A percentile compares a stretch with the other conserved stretches of the same genome.
Evolutionary conservation across 1,140 invertebrate species (phyloP).

Genomic region (Sogatella furcifera): DNA sequence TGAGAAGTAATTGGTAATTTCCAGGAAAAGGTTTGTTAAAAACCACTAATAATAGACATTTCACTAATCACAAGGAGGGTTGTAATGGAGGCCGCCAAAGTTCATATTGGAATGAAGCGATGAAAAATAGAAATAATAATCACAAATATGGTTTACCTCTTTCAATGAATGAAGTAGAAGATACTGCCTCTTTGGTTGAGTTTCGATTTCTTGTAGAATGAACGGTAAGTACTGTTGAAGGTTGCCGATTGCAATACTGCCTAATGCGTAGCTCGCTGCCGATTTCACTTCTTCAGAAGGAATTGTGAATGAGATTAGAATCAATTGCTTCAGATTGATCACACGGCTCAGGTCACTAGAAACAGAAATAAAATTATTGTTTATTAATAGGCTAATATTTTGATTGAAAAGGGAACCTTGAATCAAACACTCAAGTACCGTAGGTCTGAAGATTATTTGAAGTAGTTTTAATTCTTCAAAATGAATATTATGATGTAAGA

Average conservation of each 20-base stretch:
- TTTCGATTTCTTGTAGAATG: conserved; percentile 86
- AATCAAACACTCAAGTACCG: too few relatives aligned
- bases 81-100: too few relatives aligned
- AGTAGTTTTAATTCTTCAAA: too few relatives aligned
- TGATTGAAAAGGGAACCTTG: too few relatives aligned
- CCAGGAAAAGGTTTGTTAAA: too few relatives aligned
- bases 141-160: conserved; percentile 52
- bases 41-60: neutral
- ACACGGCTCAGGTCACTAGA: conserved; percentile 77
- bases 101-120: neutral
- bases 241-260: conserved; percentile 91
- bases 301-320: conserved; percentile 63
- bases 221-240: conserved; percentile 88
- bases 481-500: too few relatives aligned
- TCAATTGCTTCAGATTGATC: conserved; percentile 56
- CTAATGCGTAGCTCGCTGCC: conserved; percentile 91
- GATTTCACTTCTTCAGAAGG: conserved; percentile 85
- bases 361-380: conserved; percentile 17
- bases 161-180: conserved; percentile 92
- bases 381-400: too few relatives aligned
- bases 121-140: too few relatives aligned
- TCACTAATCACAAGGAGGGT: too few relatives aligned
- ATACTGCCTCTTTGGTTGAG: conserved; percentile 90
- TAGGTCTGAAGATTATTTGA: too few relatives aligned
- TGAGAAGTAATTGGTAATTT: too few relatives aligned